Evolutionary conservation across 2,797 vertebrate species (phyloP), one percentile per base, ranked within the genome.

Genomic region (Poeciliopsis presidionis): DNA sequence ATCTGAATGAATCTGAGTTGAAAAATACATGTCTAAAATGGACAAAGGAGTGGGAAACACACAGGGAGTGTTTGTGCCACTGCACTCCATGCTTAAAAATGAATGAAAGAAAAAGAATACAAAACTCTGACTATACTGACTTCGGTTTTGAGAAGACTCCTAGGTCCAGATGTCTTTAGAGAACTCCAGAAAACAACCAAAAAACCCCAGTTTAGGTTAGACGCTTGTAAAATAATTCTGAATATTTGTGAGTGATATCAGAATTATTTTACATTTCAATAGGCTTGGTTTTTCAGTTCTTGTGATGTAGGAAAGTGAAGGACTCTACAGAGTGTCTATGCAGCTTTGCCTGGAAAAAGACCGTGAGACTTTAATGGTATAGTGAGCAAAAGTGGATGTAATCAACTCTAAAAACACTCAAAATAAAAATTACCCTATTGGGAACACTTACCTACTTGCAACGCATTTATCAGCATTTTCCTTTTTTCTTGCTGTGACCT

Each of bases 381-480:
- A 59, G 28, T 59, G 57, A 30, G 57, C 57, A 59, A 30, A 59
- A 59, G 28, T 59, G 28, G 57, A 59, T 59, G 57, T 28, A 59
- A 59, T 59, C 28, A 59, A 30, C 57, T 59, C 13, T 59, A 59
- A 59, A 59, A 59, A 59, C 57, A 70, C 41, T 25, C 67, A 65
- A 74, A 65, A 45, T 59, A 74, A 46, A 81, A 86, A 78, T 43
- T 71, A 69, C 71, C 28, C 28, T 59, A 59, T 30, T 59, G 57
- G 57, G 28, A 59, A 28, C 57, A 59, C 57, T 59, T 59, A 59
- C 57, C n/a, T 59, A 59, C 57, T 30, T 59, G 28, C 28, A 28
- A 59, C 0, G 12, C 28, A 59, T 59, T 59, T 13, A 59, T 14
- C 28, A 59, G 13, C 57, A 59, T 61, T 61, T 59, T 33, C 13